Conservation (phyloP, 2,113 vertebrate genomes). For the Notechis scutatus region DNA sequence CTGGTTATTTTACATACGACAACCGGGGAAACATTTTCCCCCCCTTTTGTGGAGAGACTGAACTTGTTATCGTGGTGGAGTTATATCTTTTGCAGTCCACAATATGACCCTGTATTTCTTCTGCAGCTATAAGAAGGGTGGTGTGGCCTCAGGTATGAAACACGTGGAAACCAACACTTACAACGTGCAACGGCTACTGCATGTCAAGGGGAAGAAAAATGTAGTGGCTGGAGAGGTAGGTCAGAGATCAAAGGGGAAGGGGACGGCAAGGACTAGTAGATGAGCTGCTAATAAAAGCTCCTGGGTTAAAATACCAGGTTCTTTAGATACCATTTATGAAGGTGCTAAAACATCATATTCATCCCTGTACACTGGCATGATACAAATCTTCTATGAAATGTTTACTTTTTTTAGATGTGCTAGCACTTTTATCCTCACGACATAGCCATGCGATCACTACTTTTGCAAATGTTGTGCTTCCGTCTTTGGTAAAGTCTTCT, state of each 20-base stretch:
- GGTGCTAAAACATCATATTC: neutral
- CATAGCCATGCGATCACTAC: neutral
- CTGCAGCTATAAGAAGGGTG: constrained; percentile 80
- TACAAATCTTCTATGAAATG: neutral
- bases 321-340: neutral
- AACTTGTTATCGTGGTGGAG: fast-evolving
- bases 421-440: neutral
- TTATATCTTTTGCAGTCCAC: fast-evolving
- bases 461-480: neutral
- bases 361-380: neutral
- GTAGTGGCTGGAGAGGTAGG: constrained; percentile 80
- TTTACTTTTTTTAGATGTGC: neutral
- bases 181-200: constrained; percentile 74
- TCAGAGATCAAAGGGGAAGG: neutral
- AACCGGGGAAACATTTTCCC: neutral
- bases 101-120: neutral
- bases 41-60: neutral
- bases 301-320: neutral
- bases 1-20: neutral
- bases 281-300: neutral
- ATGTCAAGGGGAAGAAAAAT: constrained; percentile 84
- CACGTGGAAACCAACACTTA: constrained; percentile 81
- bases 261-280: neutral
- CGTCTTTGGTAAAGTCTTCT: neutral
- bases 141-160: constrained; percentile 80